Base-by-base conservation (phyloP, 2,888 invertebrate species). In the Hypena proboscidalis region DNA sequence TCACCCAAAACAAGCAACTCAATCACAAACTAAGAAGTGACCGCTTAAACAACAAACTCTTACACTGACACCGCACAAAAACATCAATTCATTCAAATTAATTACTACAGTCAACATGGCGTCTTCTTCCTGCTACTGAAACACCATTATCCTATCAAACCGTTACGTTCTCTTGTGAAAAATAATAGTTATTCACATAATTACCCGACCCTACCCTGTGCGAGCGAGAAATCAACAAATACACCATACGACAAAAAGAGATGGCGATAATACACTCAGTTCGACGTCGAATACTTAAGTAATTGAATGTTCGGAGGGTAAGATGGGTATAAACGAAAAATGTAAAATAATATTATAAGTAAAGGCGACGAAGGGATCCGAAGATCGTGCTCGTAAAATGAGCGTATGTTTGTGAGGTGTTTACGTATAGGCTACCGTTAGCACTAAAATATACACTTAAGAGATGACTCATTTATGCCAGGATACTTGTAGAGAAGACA, bases 111-210 rank as follows among this genome's bases (percentile, higher is more conserved):
- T 58, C 70, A 82, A 82, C 66, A 81, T 82, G 77, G 80, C 78
- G 39, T 70, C 61, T 57, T 52, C 64, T 68, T 54, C 53, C 50
- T 47, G 67, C 72, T 55, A 59, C 64, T 59, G 64, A 59, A 64
- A 59, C 71, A 76, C 83, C 77, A 80, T 85, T 84, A 84, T 80
- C 81, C 80, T 77, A 83, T 83, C 76, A 77, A 82, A 70, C 79
- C 76, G 80, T 87, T 81, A 85, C 80, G 71, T 72, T 79, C 76
- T 84, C 79, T 80, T 79, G 80, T 83, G 84, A 87, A 87, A 87
- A 87, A 87, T 87, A 85, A 86, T 88, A 88, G 86, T 85, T 86
- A 80, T 83, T 80, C 85, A 85, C 83, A 83, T 86, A 88, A 90
- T 87, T 89, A 88, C 80, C 74, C 75, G 66, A 77, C 79, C 80